Evolutionary conservation across 1,140 invertebrate species (phyloP), one percentile per base, ranked within the genome.

Genomic region (Drosophila watanabei): DNA sequence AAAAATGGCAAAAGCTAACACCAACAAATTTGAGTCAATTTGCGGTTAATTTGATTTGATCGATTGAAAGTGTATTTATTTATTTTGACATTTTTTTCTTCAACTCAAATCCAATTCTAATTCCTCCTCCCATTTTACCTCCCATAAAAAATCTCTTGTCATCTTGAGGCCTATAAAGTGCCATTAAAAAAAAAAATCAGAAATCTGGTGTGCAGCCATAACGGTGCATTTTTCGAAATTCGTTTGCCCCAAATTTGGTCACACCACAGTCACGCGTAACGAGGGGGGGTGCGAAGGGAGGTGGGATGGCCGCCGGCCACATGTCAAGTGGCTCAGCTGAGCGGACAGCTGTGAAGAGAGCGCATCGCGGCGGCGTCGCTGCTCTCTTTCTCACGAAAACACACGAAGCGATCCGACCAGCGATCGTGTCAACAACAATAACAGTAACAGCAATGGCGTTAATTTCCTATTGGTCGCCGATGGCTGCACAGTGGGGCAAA

Each of bases 391-490:
- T 48, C 43, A 45, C 49, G 59, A 18, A 54, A 35, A 49, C 45
- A 35, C 62, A 52, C 57, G 59, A 72, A 69, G 78, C 59, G 41
- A 73, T 45, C 70, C 60, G 71, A 64, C 41, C 6, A 35, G 9
- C 30, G 63, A 73, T 72, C 69, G 65, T 69, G 65, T 13, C 73
- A 58, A 61, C 61, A 63, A 75, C 45, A 69, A 78, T 51, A 78
- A 37, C 46, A 66, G 60, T 37, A 75, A 66, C 62, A 76, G 77
- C 70, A 79, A 85, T 86, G 64, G 78, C 62, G 82, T 86, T 85
- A 81, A 81, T 72, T 84, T 85, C 52, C 68, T 69, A 77, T 84
- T 73, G 82, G 82, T 51, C 43, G 49, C n/a, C 66, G 46, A 65
- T 69, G 69, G 56, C 37, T 20, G 75, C 63, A 75, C 69, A 35